A percentile compares a stretch with the other conserved stretches of the same genome.
phyloP scores from a whole-genome alignment of 2,113 vertebrate genomes.

The Leiothrix lutea region DNA sequence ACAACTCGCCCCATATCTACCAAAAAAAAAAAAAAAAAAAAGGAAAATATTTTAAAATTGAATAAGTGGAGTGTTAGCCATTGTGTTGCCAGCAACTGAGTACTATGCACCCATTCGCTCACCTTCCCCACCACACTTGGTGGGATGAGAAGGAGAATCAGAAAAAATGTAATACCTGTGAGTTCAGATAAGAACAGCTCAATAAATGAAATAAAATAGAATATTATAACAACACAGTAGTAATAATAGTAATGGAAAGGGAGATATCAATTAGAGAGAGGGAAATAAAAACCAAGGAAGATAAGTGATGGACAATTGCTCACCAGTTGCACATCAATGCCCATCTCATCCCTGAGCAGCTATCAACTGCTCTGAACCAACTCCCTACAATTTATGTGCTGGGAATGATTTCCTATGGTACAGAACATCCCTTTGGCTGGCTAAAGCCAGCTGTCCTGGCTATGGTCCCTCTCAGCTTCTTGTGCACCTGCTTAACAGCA shows the following conservation, averaged over 20 bases:
- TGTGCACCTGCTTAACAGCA: neutral
- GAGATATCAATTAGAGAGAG: neutral
- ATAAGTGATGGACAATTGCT: neutral
- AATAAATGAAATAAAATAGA: neutral
- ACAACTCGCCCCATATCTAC: neutral
- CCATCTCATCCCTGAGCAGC: neutral
- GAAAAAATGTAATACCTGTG: neutral
- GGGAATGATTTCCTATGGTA: neutral
- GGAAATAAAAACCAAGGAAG: neutral
- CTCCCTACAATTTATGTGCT: fast-evolving
- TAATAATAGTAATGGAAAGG: neutral
- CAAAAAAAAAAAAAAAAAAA: neutral
- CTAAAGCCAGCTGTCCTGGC: neutral
- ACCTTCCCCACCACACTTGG: fast-evolving
- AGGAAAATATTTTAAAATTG: neutral
- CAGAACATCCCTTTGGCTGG: neutral
- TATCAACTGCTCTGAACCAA: neutral
- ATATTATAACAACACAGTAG: neutral
- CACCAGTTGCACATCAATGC: neutral
- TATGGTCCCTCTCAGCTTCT: neutral
- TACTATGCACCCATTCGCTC: neutral
- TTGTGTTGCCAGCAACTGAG: neutral
- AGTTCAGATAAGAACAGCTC: neutral
- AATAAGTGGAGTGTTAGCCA: neutral
- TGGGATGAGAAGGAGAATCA: neutral